These are phyloP conservation scores for Platichthys stellatus DNA, from an alignment of 2,113 vertebrate genomes.

Conservation along the genomic window DNA sequence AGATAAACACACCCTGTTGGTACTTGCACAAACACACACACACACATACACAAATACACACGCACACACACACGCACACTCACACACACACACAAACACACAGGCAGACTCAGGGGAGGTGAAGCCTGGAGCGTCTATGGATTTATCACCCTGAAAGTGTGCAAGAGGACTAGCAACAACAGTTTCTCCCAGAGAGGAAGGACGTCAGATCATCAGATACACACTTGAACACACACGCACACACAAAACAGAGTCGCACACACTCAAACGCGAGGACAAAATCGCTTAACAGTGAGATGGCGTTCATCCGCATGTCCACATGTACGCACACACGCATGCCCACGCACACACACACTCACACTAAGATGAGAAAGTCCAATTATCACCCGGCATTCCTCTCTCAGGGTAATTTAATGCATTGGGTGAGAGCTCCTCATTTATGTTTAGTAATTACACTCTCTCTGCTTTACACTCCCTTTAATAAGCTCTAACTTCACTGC, in stretches of 20 bases:
- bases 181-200: constrained; percentile 42
- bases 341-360: constrained; percentile 16
- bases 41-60: neutral
- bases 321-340: neutral
- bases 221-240: constrained; percentile 7
- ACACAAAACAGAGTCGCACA: constrained; percentile 25
- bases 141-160: constrained; percentile 66
- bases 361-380: constrained; percentile 77
- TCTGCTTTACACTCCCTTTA: constrained; percentile 81
- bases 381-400: constrained; percentile 77
- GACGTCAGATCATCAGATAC: constrained; percentile 42
- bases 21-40: neutral
- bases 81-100: neutral
- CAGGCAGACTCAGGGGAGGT: constrained; percentile 34
- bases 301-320: constrained; percentile 25
- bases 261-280: constrained; percentile 10
- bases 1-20: neutral
- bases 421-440: constrained; percentile 81
- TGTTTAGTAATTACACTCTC: constrained; percentile 82
- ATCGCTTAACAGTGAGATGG: constrained; percentile 42
- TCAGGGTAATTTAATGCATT: constrained; percentile 81
- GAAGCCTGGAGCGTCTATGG: constrained; percentile 29
- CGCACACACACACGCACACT: neutral
- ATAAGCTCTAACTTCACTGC: constrained; percentile 79
- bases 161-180: constrained; percentile 36